Percentiles rank a stretch among this genome's conserved stretches.
These are phyloP conservation scores for Drosophila nr. perissopoda DNA, from an alignment of 2,888 invertebrate species.

Conservation along the genomic window DNA sequence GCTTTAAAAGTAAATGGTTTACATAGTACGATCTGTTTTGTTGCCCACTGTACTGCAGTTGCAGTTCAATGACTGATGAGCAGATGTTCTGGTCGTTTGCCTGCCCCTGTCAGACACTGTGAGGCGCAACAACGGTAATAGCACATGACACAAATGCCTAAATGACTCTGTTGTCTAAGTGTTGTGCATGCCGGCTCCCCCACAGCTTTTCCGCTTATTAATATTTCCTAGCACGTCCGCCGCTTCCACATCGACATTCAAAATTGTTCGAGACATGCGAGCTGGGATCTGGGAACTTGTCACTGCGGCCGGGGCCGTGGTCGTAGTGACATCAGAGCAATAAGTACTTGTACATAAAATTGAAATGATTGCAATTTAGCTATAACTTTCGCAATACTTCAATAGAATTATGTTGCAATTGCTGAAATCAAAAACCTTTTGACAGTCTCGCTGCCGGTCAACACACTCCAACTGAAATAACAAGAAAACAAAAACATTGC, in stretches of 20 bases:
- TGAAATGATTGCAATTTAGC: slow-evolving; percentile 62
- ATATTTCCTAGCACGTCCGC: slow-evolving; percentile 71
- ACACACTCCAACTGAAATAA: slow-evolving; percentile 38
- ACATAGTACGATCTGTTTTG: background rate
- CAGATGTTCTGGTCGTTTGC: slow-evolving; percentile 62
- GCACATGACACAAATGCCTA: slow-evolving; percentile 71
- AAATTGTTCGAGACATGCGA: slow-evolving; percentile 28
- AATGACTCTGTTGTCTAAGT: slow-evolving; percentile 35
- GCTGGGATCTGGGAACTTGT: slow-evolving; percentile 8
- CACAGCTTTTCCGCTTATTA: slow-evolving; percentile 76
- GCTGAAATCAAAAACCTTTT: slow-evolving; percentile 65
- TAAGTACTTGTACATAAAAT: slow-evolving; percentile 34
- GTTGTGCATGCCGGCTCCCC: slow-evolving; percentile 42
- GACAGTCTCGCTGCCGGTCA: slow-evolving; percentile 40
- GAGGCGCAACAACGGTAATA: slow-evolving; percentile 68
- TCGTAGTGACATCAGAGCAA: slow-evolving; percentile 14
- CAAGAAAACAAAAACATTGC: slow-evolving; percentile 24
- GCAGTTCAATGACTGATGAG: slow-evolving; percentile 69
- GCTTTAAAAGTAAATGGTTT: background rate
- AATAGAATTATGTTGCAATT: slow-evolving; percentile 56
- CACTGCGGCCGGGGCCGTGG: slow-evolving; percentile 22
- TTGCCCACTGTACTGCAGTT: slow-evolving; percentile 56
- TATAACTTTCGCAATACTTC: slow-evolving; percentile 59
- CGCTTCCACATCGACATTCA: slow-evolving; percentile 56
- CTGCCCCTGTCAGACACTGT: slow-evolving; percentile 26